A percentile compares a stretch with the other conserved stretches of the same genome.
These are phyloP conservation scores for Hassar affinis DNA, from an alignment of 2,113 vertebrate genomes.

Conservation along the genomic window DNA sequence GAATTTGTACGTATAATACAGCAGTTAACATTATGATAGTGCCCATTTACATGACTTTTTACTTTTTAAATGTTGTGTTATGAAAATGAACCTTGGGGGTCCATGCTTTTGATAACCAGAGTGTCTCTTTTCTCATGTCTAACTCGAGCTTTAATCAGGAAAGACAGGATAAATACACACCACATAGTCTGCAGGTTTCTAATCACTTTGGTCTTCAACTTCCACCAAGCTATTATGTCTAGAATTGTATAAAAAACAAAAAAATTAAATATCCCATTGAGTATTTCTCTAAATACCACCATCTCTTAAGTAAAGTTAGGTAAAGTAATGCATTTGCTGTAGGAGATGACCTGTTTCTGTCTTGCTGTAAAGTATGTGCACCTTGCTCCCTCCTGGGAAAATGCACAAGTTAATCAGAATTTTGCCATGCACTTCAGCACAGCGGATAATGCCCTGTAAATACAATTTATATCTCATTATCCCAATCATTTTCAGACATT, in stretches of 20 bases:
- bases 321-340: slow-evolving; percentile 36
- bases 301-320: no score
- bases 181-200: background rate
- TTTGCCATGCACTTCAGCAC: slow-evolving; percentile 30
- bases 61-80: background rate
- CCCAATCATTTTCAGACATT: slow-evolving; percentile 42
- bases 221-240: background rate
- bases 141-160: background rate
- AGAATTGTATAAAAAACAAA: background rate
- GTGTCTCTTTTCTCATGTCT: background rate
- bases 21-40: background rate
- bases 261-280: background rate
- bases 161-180: slow-evolving; percentile 3
- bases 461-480: slow-evolving; percentile 43
- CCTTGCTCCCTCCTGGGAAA: slow-evolving; percentile 8
- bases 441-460: slow-evolving; percentile 36
- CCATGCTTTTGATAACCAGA: background rate
- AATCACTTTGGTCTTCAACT: background rate
- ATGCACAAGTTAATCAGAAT: slow-evolving; percentile 44
- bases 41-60: background rate
- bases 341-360: slow-evolving; percentile 50
- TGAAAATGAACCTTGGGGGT: background rate
- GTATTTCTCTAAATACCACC: background rate
- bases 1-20: background rate
- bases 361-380: slow-evolving; percentile 10